Base-by-base conservation (phyloP, 2,888 invertebrate species). In the Torymus tubicola region DNA sequence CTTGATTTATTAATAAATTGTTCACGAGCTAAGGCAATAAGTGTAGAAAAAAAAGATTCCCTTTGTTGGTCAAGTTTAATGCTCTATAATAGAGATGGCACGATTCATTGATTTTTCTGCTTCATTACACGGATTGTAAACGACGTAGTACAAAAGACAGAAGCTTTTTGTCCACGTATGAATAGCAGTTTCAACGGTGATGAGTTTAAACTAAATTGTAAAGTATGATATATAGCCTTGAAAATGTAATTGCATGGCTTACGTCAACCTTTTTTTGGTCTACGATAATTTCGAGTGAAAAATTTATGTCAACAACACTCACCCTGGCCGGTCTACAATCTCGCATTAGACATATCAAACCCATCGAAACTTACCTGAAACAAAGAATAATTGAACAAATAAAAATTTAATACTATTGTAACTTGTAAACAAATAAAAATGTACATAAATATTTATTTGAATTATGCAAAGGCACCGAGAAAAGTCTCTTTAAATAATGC, bases 331-430 rank as follows among this genome's bases (percentile, higher is more conserved):
- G 5, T 53, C 53, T 13, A 16, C 13, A 63, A 50, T 18, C 12
- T 18, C 57, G 12, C 11, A 12, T 61, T 0, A 76, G 11, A 12
- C 18, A 42, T 58, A 42, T 18, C 5, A 18, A 50, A 61, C n/a
- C 10, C 18, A 5, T 61, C 42, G 18, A 12, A 74, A 79, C 79
- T 79, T 74, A 79, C 79, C 79, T 79, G 18, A 57, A 79, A 79
- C 63, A 78, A 13, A 75, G 10, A 75, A 58, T 21, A 53, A 65
- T 2, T 1, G 24, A 52, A 57, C 8, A n/a, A 3, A 52, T 60
- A 21, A 14, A 10, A 42, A 42, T 42, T 42, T 42, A 42, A 8
- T 8, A 42, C 10, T 42, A 42, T 8, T 1, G 10, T 42, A 42
- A 31, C 31, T 31, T 31, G 31, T 8, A 42, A 42, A 8, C 31